Evolutionary conservation across 2,113 vertebrate genomes (phyloP), one percentile per base, ranked within the genome.

Genomic region (Pterocles burchelli): DNA sequence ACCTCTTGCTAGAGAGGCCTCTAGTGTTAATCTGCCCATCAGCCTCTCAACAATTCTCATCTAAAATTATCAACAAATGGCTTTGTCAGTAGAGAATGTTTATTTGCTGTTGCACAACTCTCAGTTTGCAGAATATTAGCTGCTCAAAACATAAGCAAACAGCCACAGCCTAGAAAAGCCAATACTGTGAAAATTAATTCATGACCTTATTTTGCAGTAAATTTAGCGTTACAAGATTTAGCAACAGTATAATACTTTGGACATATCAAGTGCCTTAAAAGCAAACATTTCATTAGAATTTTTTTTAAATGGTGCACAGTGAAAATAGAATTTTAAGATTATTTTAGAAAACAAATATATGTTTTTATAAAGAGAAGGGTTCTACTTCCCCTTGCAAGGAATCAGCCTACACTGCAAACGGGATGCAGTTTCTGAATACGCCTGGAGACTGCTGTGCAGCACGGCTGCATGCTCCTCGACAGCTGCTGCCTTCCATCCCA

Each of bases 31-130:
- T 95, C 90, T 95, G 85, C 73, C 83, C 82, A 92, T 96, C 94
- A 94, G 65, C 58, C 83, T 94, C 70, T 87, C 96, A 96, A 78
- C 85, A 96, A 95, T 91, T 95, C 49, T 38, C 31, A 55, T 85
- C 90, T 95, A 94, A 97, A 96, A 93, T 92, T 96, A 96, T 89
- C 94, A 95, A 88, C 81, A 96, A 95, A 93, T 95, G 81, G 80
- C 87, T 95, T 83, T 94, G 73, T 95, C 86, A 80, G 74, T 85
- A 38, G 67, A 77, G 41, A 96, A 74, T 89, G 65, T 90, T 95
- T 94, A 80, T 91, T 93, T 93, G 89, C 67, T 79, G 54, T 93
- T 78, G 22, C 70, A 91, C 82, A 85, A 31, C 59, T 77, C 86
- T 76, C 77, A 79, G 80, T 62, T 74, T 92, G 82, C 61, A 74